Percentiles rank a stretch among this genome's conserved stretches.
These are phyloP conservation scores for Ptiloglossa arizonensis DNA, from an alignment of 1,140 invertebrate genomes.

Conservation along the genomic window DNA sequence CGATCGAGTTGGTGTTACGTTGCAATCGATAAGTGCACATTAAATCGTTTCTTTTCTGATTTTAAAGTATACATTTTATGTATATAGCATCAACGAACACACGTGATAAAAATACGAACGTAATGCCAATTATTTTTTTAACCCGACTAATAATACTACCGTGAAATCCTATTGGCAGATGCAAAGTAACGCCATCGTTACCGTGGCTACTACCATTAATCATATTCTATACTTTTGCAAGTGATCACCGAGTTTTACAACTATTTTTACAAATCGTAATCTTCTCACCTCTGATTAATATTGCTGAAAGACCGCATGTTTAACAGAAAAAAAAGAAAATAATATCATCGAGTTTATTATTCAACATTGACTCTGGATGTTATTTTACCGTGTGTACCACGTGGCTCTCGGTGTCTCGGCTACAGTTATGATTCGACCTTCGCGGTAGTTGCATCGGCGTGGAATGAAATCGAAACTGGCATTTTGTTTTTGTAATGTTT, in stretches of 20 bases:
- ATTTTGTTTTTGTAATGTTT: background rate
- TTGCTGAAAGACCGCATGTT: background rate
- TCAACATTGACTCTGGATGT: background rate
- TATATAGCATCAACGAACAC: background rate
- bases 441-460: slow-evolving; percentile 10
- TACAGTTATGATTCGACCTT: slow-evolving; percentile 25
- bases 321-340: background rate
- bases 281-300: background rate
- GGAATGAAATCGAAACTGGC: background rate
- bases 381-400: slow-evolving; percentile 4
- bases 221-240: background rate
- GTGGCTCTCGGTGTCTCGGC: background rate
- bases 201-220: no score
- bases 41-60: background rate
- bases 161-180: slow-evolving; percentile 35
- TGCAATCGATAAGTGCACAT: background rate
- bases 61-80: background rate
- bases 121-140: background rate
- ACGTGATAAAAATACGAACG: background rate
- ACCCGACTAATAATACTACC: background rate
- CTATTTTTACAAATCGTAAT: background rate
- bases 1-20: background rate
- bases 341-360: background rate
- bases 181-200: slow-evolving; percentile 46
- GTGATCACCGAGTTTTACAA: background rate